phyloP scores from a whole-genome alignment of 2,113 vertebrate genomes.

The Gasterosteus nipponicus region DNA sequence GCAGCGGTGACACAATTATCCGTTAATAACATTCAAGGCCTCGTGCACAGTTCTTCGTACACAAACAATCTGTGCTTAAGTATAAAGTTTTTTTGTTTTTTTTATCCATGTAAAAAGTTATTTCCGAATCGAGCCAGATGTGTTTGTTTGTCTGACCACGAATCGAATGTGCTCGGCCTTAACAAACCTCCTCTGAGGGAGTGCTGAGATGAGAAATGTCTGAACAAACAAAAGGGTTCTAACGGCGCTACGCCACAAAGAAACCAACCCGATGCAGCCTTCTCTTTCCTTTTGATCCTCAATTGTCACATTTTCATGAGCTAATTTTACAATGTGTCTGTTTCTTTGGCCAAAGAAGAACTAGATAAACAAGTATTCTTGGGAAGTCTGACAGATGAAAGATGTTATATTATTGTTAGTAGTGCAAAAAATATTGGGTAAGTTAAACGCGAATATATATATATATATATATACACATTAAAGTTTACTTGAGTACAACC shows the following conservation, averaged over 20 bases:
- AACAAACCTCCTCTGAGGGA: slow-evolving; percentile 44
- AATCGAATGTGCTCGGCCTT: slow-evolving; percentile 42
- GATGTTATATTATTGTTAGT: background rate
- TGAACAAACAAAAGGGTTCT: slow-evolving; percentile 27
- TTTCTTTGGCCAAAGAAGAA: background rate
- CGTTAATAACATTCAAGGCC: slow-evolving; percentile 33
- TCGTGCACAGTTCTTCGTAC: slow-evolving; percentile 10
- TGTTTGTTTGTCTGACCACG: slow-evolving; percentile 7
- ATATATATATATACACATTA: background rate
- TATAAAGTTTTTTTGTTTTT: slow-evolving; percentile 3
- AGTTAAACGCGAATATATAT: no score
- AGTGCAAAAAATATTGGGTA: background rate
- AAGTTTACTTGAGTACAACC: background rate
- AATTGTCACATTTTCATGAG: background rate
- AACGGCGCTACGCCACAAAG: background rate
- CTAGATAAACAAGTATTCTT: background rate
- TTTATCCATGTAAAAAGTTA: background rate
- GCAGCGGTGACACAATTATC: slow-evolving; percentile 58
- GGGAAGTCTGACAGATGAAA: background rate
- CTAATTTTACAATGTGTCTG: background rate
- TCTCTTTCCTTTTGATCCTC: background rate
- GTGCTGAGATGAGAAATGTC: slow-evolving; percentile 35
- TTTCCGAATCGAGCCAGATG: background rate
- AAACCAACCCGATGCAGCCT: background rate
- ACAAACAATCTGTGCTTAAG: slow-evolving; percentile 3